Percentiles rank a stretch among this genome's conserved stretches.
Evolutionary conservation across 2,888 invertebrate genomes (phyloP).

Genomic region (Tetranychus truncatus): DNA sequence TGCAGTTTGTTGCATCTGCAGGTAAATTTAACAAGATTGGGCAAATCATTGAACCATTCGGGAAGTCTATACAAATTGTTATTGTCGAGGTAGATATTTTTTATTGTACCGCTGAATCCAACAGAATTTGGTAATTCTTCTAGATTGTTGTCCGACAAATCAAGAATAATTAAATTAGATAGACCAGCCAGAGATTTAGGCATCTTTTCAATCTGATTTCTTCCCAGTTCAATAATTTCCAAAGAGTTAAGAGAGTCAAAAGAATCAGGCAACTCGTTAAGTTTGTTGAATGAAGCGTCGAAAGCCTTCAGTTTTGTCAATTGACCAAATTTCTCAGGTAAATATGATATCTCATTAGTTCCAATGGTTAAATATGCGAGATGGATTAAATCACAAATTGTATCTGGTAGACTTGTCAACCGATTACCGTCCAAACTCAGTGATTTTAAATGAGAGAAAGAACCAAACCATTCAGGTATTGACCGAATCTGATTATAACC

Average conservation of each 20-base stretch:
- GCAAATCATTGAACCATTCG: background rate
- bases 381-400: background rate
- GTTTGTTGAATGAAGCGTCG: background rate
- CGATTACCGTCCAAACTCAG: background rate
- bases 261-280: background rate
- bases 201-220: background rate
- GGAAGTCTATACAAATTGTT: background rate
- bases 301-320: background rate
- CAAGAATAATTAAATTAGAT: background rate
- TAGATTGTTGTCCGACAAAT: background rate
- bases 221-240: background rate
- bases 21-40: background rate
- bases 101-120: background rate
- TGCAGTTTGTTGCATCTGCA: background rate
- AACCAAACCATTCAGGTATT: background rate
- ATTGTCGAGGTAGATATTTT: background rate
- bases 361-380: background rate
- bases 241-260: background rate
- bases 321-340: background rate
- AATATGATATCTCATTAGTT: background rate
- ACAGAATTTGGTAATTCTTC: background rate
- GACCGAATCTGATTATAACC: background rate
- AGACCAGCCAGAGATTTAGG: background rate
- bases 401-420: background rate
- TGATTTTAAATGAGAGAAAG: background rate